Conservation (phyloP, 2,888 invertebrate species). For the Sphaerophoria taeniata region DNA sequence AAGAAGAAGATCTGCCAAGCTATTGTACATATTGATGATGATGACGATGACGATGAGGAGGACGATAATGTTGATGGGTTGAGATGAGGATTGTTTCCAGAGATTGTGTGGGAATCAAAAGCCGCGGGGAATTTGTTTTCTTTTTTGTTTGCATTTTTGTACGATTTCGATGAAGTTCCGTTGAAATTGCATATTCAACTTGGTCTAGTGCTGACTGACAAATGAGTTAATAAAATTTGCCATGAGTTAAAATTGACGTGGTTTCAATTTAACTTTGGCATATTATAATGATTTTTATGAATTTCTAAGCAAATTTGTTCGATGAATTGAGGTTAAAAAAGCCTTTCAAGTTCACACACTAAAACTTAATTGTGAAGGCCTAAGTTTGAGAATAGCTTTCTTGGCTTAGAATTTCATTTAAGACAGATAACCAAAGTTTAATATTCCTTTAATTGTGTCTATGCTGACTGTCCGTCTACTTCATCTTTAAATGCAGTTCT, state of each 20-base stretch:
- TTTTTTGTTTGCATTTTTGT: conserved; percentile 15
- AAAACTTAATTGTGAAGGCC: too few relatives aligned
- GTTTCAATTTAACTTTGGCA: conserved; percentile 57
- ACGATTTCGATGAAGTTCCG: conserved; percentile 26
- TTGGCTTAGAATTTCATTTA: too few relatives aligned
- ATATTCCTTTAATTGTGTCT: too few relatives aligned
- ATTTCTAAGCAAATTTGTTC: too few relatives aligned
- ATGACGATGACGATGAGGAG: conserved; percentile 51
- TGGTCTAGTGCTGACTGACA: conserved; percentile 53
- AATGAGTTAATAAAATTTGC: conserved; percentile 71
- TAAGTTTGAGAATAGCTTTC: too few relatives aligned
- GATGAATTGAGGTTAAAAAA: too few relatives aligned
- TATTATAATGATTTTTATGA: too few relatives aligned
- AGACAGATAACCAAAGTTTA: too few relatives aligned
- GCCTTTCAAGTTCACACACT: too few relatives aligned
- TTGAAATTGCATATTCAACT: background rate
- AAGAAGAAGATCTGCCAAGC: conserved; percentile 45
- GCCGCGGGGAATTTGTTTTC: conserved; percentile 59
- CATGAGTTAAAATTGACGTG: conserved; percentile 68
- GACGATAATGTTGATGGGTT: conserved; percentile 44
- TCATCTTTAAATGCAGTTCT: too few relatives aligned
- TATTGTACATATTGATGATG: conserved; percentile 36
- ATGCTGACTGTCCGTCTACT: too few relatives aligned
- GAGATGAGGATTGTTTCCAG: conserved; percentile 46
- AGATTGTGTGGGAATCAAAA: conserved; percentile 72